These are phyloP conservation scores for Gambusia yucatana DNA, from an alignment of 2,797 vertebrate species.

Conservation along the genomic window DNA sequence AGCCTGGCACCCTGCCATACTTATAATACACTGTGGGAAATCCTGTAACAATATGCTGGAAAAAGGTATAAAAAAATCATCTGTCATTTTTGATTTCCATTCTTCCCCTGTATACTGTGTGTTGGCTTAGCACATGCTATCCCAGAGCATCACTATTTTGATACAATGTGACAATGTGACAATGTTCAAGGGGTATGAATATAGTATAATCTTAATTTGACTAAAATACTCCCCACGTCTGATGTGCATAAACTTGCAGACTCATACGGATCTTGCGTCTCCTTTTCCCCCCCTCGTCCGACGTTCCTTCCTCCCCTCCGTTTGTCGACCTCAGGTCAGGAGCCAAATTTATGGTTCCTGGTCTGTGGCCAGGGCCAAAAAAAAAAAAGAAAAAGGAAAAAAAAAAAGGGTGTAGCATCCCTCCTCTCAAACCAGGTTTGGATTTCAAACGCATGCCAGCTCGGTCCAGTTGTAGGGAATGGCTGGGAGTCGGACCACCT, in stretches of 20 bases:
- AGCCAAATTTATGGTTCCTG: conserved; percentile 61
- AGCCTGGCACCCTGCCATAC: no score
- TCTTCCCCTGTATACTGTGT: no score
- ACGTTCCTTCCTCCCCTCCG: conserved; percentile 16
- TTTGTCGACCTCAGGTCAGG: conserved; percentile 42
- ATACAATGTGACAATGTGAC: neutral
- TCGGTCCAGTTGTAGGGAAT: conserved; percentile 53
- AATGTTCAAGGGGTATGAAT: neutral
- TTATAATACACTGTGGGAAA: no score
- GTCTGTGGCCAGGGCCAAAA: conserved; percentile 47
- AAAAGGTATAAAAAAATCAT: no score
- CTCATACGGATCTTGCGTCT: conserved; percentile 2
- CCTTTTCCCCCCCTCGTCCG: neutral
- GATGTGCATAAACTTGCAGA: conserved; percentile 7
- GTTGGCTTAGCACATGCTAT: neutral
- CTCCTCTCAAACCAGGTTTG: conserved; percentile 65
- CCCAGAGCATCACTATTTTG: neutral
- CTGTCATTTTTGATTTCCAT: no score
- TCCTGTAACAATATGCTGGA: no score
- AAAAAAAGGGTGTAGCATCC: conserved; percentile 62
- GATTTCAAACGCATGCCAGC: conserved; percentile 80
- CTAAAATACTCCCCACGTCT: neutral
- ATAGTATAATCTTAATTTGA: neutral
- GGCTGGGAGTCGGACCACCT: conserved; percentile 72
- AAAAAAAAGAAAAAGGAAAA: neutral